phyloP scores from a whole-genome alignment of 2,797 vertebrate genomes.

The Pangasius djambal region DNA sequence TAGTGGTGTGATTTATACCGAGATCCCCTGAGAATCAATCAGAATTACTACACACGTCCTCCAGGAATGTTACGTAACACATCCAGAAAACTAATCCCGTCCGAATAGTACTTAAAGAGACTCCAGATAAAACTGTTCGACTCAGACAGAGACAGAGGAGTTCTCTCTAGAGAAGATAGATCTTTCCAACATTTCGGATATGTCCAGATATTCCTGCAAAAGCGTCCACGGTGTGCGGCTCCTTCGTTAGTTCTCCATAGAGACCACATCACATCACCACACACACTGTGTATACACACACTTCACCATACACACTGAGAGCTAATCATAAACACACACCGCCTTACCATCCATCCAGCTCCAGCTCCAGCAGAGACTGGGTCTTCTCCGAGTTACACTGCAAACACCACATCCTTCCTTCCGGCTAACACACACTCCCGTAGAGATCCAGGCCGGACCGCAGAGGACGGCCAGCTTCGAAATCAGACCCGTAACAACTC shows the following conservation, averaged over 20 bases:
- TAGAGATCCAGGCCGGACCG: background rate
- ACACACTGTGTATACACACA: background rate
- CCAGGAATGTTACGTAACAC: background rate
- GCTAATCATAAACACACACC: slow-evolving; percentile 18
- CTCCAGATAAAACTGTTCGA: background rate
- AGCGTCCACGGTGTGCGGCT: background rate
- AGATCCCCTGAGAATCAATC: background rate
- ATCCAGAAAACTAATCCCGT: background rate
- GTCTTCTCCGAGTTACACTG: slow-evolving; percentile 96
- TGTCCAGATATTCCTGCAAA: background rate
- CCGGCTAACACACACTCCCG: slow-evolving; percentile 10
- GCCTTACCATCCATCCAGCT: slow-evolving; percentile 91
- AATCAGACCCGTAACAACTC: slow-evolving; percentile 48
- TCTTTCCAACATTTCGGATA: background rate
- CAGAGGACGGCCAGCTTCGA: background rate
- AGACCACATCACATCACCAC: background rate
- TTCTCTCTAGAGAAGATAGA: background rate
- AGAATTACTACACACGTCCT: background rate
- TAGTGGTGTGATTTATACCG: background rate
- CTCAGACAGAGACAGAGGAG: slow-evolving; percentile 1
- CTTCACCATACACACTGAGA: slow-evolving; percentile 25
- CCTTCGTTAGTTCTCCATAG: background rate
- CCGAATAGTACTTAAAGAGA: background rate
- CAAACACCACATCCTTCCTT: slow-evolving; percentile 91
- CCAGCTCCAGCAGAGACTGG: slow-evolving; percentile 92